These are phyloP conservation scores for Philhelius pedissequus DNA, from an alignment of 2,888 invertebrate species.

Conservation along the genomic window DNA sequence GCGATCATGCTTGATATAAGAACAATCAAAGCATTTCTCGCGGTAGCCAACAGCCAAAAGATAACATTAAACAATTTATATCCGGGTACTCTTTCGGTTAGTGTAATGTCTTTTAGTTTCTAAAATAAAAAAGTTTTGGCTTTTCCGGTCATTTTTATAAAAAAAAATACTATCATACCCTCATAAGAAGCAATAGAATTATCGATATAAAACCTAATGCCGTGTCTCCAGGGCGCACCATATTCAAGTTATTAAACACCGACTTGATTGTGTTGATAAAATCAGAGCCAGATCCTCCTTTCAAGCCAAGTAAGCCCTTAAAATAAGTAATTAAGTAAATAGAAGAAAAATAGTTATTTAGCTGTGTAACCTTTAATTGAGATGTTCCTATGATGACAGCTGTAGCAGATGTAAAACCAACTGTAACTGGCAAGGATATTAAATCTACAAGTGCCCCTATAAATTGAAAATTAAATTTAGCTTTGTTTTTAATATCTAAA, in stretches of 20 bases:
- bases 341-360: neutral
- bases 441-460: slow-evolving; percentile 92
- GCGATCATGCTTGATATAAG: slow-evolving; percentile 82
- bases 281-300: slow-evolving; percentile 84
- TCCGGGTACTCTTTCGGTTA: slow-evolving; percentile 65
- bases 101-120: slow-evolving; percentile 73
- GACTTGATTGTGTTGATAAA: slow-evolving; percentile 88
- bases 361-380: slow-evolving; percentile 84
- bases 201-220: slow-evolving; percentile 87
- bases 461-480: slow-evolving; percentile 5
- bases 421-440: slow-evolving; percentile 93
- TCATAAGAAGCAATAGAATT: slow-evolving; percentile 84
- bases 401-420: slow-evolving; percentile 94
- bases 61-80: slow-evolving; percentile 80
- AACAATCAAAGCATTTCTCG: slow-evolving; percentile 91
- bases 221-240: slow-evolving; percentile 85
- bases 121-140: slow-evolving; percentile 40
- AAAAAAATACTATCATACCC: slow-evolving; percentile 82
- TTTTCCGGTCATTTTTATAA: neutral
- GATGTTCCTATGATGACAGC: slow-evolving; percentile 93
- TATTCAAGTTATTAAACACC: slow-evolving; percentile 84
- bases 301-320: slow-evolving; percentile 84
- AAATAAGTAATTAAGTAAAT: neutral
- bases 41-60: slow-evolving; percentile 89
- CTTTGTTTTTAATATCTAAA: neutral